Percentiles rank a stretch among this genome's conserved stretches.
These are phyloP conservation scores for Lithobates pipiens DNA, from an alignment of 2,797 vertebrate genomes.

Conservation along the genomic window DNA sequence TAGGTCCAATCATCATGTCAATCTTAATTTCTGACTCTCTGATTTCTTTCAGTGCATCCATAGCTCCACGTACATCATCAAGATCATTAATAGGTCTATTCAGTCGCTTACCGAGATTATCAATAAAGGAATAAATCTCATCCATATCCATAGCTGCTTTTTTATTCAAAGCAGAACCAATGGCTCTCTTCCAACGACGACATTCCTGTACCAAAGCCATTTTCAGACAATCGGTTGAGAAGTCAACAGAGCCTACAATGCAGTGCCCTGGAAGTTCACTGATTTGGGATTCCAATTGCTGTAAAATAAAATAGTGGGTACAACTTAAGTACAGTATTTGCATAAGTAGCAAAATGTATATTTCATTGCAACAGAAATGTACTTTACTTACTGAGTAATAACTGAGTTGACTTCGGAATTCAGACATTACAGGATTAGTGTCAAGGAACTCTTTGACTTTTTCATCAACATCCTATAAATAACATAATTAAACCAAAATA, in stretches of 20 bases:
- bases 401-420: conserved; percentile 81
- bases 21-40: conserved; percentile 80
- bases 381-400: conserved; percentile 81
- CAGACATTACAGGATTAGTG: conserved; percentile 76
- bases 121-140: conserved; percentile 77
- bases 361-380: not conserved
- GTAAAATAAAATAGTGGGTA: conserved; percentile 12
- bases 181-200: conserved; percentile 77
- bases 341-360: not conserved
- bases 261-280: conserved; percentile 75
- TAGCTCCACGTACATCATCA: conserved; percentile 79
- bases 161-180: conserved; percentile 78
- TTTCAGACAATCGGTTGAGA: conserved; percentile 77
- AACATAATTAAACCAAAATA: not conserved
- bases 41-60: conserved; percentile 79
- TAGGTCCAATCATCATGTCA: conserved; percentile 78
- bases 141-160: conserved; percentile 77
- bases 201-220: conserved; percentile 81
- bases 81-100: conserved; percentile 81
- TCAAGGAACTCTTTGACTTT: conserved; percentile 79
- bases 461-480: conserved; percentile 80
- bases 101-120: conserved; percentile 77
- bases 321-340: conserved; percentile 10
- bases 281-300: conserved; percentile 81
- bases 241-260: conserved; percentile 73